These are phyloP conservation scores for Morpho deidamia DNA, from an alignment of 2,888 invertebrate species.

Conservation along the genomic window DNA sequence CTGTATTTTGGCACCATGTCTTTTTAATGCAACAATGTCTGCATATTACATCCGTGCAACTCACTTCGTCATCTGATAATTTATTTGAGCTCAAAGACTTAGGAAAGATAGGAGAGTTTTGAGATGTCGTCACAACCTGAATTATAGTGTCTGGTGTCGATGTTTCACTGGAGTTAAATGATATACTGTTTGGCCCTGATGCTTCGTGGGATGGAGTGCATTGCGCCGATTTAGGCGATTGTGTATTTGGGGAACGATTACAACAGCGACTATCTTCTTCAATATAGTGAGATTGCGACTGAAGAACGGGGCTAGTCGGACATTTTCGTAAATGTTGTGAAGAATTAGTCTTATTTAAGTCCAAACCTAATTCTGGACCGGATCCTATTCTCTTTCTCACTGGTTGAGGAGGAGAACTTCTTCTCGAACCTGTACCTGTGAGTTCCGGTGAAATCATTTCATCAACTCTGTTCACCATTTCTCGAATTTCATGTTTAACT, in stretches of 20 bases:
- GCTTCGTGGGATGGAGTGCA: constrained; percentile 64
- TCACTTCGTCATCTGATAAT: constrained; percentile 78
- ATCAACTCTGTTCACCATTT: constrained; percentile 85
- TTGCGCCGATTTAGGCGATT: constrained; percentile 64
- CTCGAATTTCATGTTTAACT: constrained; percentile 87
- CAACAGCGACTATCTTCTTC: constrained; percentile 50
- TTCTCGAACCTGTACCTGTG: constrained; percentile 49
- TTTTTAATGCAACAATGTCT: constrained; percentile 74
- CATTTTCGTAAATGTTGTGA: constrained; percentile 57
- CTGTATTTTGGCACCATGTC: constrained; percentile 82
- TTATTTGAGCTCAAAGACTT: constrained; percentile 78
- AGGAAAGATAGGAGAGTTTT: constrained; percentile 60
- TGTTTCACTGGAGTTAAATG: constrained; percentile 74
- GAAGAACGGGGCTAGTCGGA: constrained; percentile 67
- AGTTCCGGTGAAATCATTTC: constrained; percentile 80
- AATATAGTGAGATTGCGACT: constrained; percentile 48
- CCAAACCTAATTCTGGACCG: constrained; percentile 64
- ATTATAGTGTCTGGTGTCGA: constrained; percentile 74
- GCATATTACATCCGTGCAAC: constrained; percentile 61
- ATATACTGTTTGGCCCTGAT: constrained; percentile 66
- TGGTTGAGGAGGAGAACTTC: constrained; percentile 68
- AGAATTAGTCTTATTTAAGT: constrained; percentile 42
- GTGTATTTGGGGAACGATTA: constrained; percentile 50
- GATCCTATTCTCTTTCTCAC: constrained; percentile 60
- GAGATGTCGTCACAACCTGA: constrained; percentile 60